Conservation (phyloP, 2,113 vertebrate genomes). For the Xiphophorus maculatus region DNA sequence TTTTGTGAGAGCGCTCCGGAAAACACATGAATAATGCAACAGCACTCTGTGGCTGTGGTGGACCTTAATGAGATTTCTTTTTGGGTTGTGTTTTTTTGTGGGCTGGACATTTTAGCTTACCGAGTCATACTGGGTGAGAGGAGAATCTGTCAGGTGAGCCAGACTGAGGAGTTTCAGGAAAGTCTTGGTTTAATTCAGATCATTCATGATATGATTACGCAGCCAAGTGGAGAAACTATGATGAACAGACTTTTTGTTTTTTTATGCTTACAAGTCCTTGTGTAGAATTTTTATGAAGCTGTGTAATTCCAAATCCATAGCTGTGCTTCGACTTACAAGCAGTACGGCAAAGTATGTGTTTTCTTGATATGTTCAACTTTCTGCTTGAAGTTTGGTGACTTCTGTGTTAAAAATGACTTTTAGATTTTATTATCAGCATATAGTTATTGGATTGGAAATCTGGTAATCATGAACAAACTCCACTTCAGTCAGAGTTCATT, state of each 20-base stretch:
- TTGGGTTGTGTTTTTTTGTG: neutral
- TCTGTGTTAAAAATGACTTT: too few relatives aligned
- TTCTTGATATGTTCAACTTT: too few relatives aligned
- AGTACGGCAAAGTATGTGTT: neutral
- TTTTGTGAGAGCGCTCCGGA: conserved; percentile 50
- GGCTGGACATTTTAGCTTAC: conserved; percentile 52
- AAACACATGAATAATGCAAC: conserved; percentile 72
- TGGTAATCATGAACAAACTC: too few relatives aligned
- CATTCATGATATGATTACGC: neutral
- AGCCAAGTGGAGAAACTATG: too few relatives aligned
- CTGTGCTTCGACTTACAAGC: neutral
- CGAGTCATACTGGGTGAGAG: conserved; percentile 41
- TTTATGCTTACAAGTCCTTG: too few relatives aligned
- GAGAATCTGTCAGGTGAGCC: conserved; percentile 28
- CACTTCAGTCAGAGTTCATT: too few relatives aligned
- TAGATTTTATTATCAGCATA: too few relatives aligned
- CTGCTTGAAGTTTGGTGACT: too few relatives aligned
- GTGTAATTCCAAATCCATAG: neutral
- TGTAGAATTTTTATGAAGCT: neutral
- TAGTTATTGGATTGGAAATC: too few relatives aligned
- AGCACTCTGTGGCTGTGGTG: conserved; percentile 60
- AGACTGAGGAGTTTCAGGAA: conserved; percentile 30
- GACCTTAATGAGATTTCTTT: conserved; percentile 72
- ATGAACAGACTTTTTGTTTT: too few relatives aligned
- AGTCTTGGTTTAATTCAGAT: conserved; percentile 36